Percentiles rank a stretch among this genome's conserved stretches.
phyloP scores from a whole-genome alignment of 2,797 vertebrate species.

The Darevskia nairensis region DNA sequence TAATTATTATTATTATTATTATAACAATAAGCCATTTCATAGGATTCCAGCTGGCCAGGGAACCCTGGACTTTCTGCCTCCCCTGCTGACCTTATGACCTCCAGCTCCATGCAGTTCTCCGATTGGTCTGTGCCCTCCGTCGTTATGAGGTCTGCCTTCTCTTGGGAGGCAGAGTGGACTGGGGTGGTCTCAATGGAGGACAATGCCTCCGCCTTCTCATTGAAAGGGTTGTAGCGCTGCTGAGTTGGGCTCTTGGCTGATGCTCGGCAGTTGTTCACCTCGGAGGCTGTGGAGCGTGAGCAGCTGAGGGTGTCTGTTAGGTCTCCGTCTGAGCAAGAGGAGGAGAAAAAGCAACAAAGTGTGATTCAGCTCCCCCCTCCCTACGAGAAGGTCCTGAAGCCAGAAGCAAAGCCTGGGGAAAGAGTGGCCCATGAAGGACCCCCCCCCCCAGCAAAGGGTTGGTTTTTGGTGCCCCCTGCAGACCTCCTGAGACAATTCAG shows the following conservation, averaged over 20 bases:
- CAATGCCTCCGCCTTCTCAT: slow-evolving; percentile 62
- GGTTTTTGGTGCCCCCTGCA: neutral
- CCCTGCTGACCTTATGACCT: slow-evolving; percentile 91
- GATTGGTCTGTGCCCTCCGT: slow-evolving; percentile 78
- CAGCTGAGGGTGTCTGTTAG: slow-evolving; percentile 92
- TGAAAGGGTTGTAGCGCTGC: slow-evolving; percentile 93
- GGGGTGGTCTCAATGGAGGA: slow-evolving; percentile 89
- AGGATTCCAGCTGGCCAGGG: neutral
- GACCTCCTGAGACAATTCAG: neutral
- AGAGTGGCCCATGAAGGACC: no score
- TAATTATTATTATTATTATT: no score
- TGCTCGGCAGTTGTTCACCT: slow-evolving; percentile 73
- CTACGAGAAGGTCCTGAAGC: neutral
- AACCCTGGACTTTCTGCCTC: neutral
- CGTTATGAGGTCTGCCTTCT: slow-evolving; percentile 52
- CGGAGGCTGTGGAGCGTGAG: slow-evolving; percentile 84
- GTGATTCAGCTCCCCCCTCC: neutral
- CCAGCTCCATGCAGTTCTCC: slow-evolving; percentile 83
- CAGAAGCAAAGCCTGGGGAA: neutral
- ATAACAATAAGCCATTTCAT: no score
- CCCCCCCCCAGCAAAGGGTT: no score
- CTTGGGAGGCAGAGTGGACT: slow-evolving; percentile 79
- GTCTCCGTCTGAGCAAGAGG: slow-evolving; percentile 87
- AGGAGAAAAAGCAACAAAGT: neutral
- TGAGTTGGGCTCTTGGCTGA: slow-evolving; percentile 82